Percentiles rank a stretch among this genome's conserved stretches.
Conservation (phyloP, 2,888 invertebrate genomes). For the Ligdia adustata region DNA sequence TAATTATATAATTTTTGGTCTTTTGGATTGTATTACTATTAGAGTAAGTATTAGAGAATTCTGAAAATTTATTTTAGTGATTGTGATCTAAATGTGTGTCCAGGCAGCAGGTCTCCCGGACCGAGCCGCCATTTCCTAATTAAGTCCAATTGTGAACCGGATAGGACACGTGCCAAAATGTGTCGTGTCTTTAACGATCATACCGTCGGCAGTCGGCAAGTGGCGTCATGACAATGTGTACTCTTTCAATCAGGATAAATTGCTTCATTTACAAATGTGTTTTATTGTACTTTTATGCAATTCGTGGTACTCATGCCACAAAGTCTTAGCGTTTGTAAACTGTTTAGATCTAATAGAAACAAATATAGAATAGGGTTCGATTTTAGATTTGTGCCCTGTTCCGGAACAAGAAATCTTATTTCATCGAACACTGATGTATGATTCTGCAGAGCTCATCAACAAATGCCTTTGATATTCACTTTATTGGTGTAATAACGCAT, state of each 20-base stretch:
- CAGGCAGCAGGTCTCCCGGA: constrained; percentile 51
- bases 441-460: no score
- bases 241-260: constrained; percentile 46
- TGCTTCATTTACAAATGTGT: constrained; percentile 35
- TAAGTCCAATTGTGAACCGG: constrained; percentile 80
- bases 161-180: constrained; percentile 82
- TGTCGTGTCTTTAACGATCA: constrained; percentile 65
- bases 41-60: constrained; percentile 33
- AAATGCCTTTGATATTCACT: no score
- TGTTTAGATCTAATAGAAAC: no score
- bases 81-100: constrained; percentile 41
- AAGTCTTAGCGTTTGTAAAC: no score
- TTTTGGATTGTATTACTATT: constrained; percentile 19
- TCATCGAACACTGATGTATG: no score
- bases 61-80: constrained; percentile 38
- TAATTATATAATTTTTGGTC: background rate
- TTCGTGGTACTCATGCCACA: background rate
- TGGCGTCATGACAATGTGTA: constrained; percentile 49
- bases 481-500: no score
- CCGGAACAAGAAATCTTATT: no score
- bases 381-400: no score
- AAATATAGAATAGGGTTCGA: no score
- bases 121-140: constrained; percentile 79
- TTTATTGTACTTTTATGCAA: constrained; percentile 24
- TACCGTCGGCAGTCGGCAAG: constrained; percentile 42